A percentile compares a stretch with the other conserved stretches of the same genome.
phyloP scores from a whole-genome alignment of 1,140 invertebrate species.

The Popillia japonica region DNA sequence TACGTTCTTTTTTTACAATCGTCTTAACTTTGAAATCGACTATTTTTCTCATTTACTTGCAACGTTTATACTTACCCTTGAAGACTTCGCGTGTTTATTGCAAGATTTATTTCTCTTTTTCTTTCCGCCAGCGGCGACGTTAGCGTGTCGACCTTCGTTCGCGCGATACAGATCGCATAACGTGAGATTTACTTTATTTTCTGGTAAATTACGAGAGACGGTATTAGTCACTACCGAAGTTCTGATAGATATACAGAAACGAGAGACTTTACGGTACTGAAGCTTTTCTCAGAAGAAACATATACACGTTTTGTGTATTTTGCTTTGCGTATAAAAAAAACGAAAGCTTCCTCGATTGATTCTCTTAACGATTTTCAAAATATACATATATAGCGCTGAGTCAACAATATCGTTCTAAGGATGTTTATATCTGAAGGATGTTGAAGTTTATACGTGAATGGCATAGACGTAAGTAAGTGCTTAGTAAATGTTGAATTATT shows the following conservation, averaged over 20 bases:
- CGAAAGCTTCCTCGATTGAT: not conserved
- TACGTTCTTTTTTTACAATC: no score
- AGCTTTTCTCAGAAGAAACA: not conserved
- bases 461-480: not conserved
- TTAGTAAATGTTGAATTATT: not conserved
- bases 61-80: conserved; percentile 14
- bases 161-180: conserved; percentile 19
- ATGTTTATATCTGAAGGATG: not conserved
- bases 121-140: not conserved
- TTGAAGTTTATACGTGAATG: not conserved
- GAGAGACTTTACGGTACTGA: not conserved
- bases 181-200: conserved; percentile 26
- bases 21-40: not conserved
- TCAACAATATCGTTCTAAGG: not conserved
- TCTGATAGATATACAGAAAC: not conserved
- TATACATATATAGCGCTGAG: not conserved
- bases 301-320: not conserved
- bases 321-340: not conserved
- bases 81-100: conserved; percentile 18
- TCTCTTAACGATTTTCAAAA: not conserved
- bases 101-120: conserved; percentile 14
- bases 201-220: conserved; percentile 18
- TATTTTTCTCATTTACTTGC: not conserved
- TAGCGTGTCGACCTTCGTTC: conserved; percentile 30
- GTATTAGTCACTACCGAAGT: conserved; percentile 9